A percentile compares a stretch with the other conserved stretches of the same genome.
These are phyloP conservation scores for Bufotes viridis DNA, from an alignment of 2,797 vertebrate genomes.

Conservation along the genomic window DNA sequence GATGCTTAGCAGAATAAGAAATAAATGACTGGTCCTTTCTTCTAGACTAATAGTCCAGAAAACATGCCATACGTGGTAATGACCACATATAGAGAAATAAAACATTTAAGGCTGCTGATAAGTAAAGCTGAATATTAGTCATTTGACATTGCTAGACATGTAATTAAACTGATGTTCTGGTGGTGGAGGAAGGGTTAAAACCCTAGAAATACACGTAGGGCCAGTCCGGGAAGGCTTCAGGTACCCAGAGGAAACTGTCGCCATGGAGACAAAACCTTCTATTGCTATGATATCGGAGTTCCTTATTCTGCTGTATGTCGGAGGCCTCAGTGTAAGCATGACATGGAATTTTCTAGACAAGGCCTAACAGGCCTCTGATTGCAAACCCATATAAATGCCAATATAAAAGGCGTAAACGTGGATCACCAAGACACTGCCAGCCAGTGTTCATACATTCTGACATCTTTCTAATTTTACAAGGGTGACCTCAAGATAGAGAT, in stretches of 20 bases:
- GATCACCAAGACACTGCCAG: neutral
- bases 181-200: constrained; percentile 36
- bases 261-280: constrained; percentile 57
- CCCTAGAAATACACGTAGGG: neutral
- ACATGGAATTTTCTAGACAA: constrained; percentile 49
- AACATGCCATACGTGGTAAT: neutral
- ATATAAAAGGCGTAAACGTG: neutral
- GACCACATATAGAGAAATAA: neutral
- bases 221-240: constrained; percentile 38
- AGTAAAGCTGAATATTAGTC: neutral
- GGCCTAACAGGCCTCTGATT: neutral
- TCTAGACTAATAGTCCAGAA: neutral
- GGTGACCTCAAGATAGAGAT: neutral
- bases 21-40: neutral
- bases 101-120: neutral
- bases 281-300: constrained; percentile 39
- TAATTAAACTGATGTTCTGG: neutral
- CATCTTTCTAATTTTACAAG: neutral
- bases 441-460: neutral
- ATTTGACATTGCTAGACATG: neutral
- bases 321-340: constrained; percentile 42
- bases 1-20: neutral
- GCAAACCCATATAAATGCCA: neutral
- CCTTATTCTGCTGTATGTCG: constrained; percentile 22
- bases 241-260: constrained; percentile 61